Percentiles rank a stretch among this genome's conserved stretches.
phyloP scores from a whole-genome alignment of 2,797 vertebrate genomes.

The Pangasius djambal region DNA sequence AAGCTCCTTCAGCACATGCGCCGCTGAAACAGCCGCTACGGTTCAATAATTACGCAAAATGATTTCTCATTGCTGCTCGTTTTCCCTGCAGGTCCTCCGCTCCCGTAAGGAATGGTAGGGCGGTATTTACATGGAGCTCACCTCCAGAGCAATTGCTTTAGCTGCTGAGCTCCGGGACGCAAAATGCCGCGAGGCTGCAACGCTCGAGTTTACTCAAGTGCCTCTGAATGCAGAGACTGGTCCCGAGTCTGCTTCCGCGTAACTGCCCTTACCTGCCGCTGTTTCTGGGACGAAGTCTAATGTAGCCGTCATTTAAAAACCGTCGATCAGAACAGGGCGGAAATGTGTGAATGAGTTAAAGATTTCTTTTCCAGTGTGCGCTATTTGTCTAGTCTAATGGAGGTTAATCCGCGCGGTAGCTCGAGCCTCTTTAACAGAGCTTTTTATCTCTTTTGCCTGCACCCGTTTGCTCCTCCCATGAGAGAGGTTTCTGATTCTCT shows the following conservation, averaged over 20 bases:
- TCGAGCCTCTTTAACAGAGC: constrained; percentile 57
- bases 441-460: constrained; percentile 69
- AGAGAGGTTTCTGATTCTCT: constrained; percentile 49
- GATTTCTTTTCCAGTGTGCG: not conserved
- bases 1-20: not conserved
- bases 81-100: constrained; percentile 47
- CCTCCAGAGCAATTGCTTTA: constrained; percentile 21
- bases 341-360: not conserved
- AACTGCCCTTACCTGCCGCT: constrained; percentile 30
- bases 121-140: constrained; percentile 49
- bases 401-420: constrained; percentile 51
- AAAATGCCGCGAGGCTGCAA: constrained; percentile 15
- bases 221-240: not conserved
- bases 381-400: constrained; percentile 16
- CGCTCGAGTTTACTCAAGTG: not conserved
- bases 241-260: constrained; percentile 27
- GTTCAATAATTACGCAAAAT: not conserved
- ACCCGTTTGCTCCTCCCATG: constrained; percentile 74
- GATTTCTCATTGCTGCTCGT: not conserved
- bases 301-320: constrained; percentile 15
- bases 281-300: not conserved
- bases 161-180: constrained; percentile 34
- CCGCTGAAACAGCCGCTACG: not conserved
- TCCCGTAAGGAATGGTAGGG: constrained; percentile 75
- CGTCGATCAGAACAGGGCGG: not conserved